phyloP scores from a whole-genome alignment of 1,140 invertebrate species.

The Rhopalosiphum maidis region DNA sequence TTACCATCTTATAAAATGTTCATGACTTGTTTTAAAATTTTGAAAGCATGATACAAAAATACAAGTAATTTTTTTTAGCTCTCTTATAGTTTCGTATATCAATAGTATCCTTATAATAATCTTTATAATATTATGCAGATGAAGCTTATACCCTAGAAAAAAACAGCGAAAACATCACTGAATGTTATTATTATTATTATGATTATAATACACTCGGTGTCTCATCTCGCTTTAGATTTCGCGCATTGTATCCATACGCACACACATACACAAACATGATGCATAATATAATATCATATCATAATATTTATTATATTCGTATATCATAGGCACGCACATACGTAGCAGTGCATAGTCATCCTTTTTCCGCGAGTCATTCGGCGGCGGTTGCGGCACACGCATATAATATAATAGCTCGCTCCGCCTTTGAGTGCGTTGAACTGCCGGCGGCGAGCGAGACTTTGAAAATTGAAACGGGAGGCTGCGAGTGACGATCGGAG shows the following conservation, averaged over 20 bases:
- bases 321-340: not conserved
- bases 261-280: not conserved
- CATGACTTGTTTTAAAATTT: too few relatives aligned
- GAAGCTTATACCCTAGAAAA: not conserved
- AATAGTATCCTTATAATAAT: not conserved
- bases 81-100: not conserved
- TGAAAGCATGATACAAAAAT: too few relatives aligned
- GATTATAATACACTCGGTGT: not conserved
- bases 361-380: slow-evolving; percentile 47
- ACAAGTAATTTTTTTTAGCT: not conserved
- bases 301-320: not conserved
- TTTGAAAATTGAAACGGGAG: slow-evolving; percentile 41
- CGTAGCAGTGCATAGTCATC: not conserved
- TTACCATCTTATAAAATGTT: too few relatives aligned
- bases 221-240: not conserved
- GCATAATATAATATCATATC: not conserved
- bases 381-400: not conserved
- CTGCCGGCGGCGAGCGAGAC: slow-evolving; percentile 14
- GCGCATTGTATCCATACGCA: not conserved
- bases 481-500: not conserved
- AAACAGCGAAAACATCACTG: not conserved
- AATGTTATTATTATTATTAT: not conserved
- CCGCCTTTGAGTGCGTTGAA: slow-evolving; percentile 47
- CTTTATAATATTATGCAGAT: not conserved
- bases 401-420: not conserved